Evolutionary conservation across 2,113 vertebrate genomes (phyloP).

Genomic region (Calyptommatus sinebrachiatus): DNA sequence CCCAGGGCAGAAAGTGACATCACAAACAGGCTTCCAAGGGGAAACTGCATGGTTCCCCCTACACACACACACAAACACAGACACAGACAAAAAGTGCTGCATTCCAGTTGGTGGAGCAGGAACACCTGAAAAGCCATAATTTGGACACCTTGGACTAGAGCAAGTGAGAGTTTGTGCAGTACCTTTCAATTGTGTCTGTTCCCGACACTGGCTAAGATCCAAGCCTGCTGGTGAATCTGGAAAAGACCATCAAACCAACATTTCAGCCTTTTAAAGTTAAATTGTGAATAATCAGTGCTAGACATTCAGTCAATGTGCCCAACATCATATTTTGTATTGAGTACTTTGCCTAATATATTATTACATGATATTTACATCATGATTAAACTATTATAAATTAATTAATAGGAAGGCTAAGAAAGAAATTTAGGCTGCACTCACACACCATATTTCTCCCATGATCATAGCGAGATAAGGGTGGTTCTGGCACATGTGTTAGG

Average conservation of each 20-base stretch:
- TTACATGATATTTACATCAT: not conserved
- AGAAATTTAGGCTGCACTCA: too few species aligned
- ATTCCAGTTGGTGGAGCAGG: too few species aligned
- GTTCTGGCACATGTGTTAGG: too few species aligned
- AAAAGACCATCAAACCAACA: slow-evolving; percentile 40
- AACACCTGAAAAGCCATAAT: not conserved
- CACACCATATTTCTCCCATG: too few species aligned
- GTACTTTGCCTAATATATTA: not conserved
- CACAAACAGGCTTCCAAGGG: too few species aligned
- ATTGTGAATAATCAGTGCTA: not conserved
- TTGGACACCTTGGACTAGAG: too few species aligned
- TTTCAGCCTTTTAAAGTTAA: not conserved
- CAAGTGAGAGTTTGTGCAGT: slow-evolving; percentile 33
- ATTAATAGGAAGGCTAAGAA: not conserved
- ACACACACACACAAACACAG: too few species aligned
- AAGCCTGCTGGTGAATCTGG: slow-evolving; percentile 64
- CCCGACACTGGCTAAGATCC: slow-evolving; percentile 70
- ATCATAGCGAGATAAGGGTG: too few species aligned
- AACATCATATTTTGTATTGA: not conserved
- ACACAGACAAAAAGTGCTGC: too few species aligned
- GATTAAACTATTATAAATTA: not conserved
- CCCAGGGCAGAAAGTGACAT: too few species aligned
- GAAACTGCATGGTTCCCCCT: too few species aligned
- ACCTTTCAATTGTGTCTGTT: slow-evolving; percentile 68
- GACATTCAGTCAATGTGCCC: not conserved